Conservation (phyloP, 2,888 invertebrate species). For the Hybos culiciformis region DNA sequence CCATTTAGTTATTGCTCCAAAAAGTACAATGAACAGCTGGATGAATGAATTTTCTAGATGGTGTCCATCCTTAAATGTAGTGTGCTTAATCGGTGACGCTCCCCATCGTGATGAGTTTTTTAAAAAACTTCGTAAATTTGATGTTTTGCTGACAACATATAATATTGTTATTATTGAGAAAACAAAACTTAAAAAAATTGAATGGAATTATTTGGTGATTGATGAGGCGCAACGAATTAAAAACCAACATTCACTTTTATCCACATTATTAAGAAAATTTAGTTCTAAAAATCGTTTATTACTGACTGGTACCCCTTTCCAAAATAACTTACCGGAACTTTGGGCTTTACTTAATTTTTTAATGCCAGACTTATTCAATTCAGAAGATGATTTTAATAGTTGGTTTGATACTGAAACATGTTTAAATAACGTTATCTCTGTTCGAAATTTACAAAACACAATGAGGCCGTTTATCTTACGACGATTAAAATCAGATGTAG, state of each 20-base stretch:
- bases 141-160: constrained; percentile 95
- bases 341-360: constrained; percentile 97
- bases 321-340: constrained; percentile 96
- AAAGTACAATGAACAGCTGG: constrained; percentile 93
- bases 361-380: constrained; percentile 95
- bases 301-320: constrained; percentile 93
- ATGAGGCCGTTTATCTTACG: constrained; percentile 89
- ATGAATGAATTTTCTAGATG: constrained; percentile 90
- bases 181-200: constrained; percentile 93
- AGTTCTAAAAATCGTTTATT: constrained; percentile 91
- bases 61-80: constrained; percentile 79
- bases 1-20: constrained; percentile 91
- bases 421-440: constrained; percentile 77
- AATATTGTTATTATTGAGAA: constrained; percentile 98
- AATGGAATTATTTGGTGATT: constrained; percentile 98
- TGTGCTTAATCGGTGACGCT: constrained; percentile 83
- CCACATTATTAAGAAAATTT: constrained; percentile 91
- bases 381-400: constrained; percentile 93
- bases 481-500: constrained; percentile 93
- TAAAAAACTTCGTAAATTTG: constrained; percentile 97
- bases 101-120: constrained; percentile 74
- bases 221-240: constrained; percentile 99
- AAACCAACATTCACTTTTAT: constrained; percentile 97
- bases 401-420: constrained; percentile 98
- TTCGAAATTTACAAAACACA: constrained; percentile 84